Base-by-base conservation (phyloP, 1,140 invertebrate species). In the Acromyrmex heyeri region DNA sequence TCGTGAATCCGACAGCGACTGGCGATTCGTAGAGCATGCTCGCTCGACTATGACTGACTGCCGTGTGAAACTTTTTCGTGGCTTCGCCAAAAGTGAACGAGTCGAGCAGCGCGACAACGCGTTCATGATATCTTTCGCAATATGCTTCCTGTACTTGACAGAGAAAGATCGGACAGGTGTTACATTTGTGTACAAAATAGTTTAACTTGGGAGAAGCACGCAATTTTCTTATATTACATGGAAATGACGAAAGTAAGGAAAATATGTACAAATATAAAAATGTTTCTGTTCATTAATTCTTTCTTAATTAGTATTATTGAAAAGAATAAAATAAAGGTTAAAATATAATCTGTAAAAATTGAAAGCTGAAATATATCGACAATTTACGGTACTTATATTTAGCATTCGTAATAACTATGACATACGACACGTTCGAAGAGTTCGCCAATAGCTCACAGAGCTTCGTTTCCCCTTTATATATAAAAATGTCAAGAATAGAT, bases 1-100 rank as follows among this genome's bases (percentile, higher is more conserved):
- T 93, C 87, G 87, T 93, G 88, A 92, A 94, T 93, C 86, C 89
- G 78, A 90, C 91, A 78, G 76, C 87, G 65, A 87, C 82, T 57
- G 62, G 64, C 86, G 87, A 79, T 87, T 87, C 79, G 79, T 73
- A 59, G 14, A 21, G 79, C 30, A 21, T 81, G 57, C 53, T 57
- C 69, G 53, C 65, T 78, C 69, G 77, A 55, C 55, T 61, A 34
- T 61, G 85, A 89, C 81, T 86, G 65, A 69, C 62, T 57, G 76
- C 21, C 89, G 89, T 91, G 89, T 83, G 89, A 91, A 91, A 67
- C 24, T 87, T 78, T 67, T 69, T 24, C 10, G 21, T n/a, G 44
- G 27, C 53, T 72, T 73, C 30, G 44, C 44, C 10, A 34, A 34
- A 34, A 34, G 30, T 34, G 67, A 72, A 82, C 38, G 69, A 62